phyloP scores from a whole-genome alignment of 2,888 invertebrate genomes.

The Limnephilus rhombicus region DNA sequence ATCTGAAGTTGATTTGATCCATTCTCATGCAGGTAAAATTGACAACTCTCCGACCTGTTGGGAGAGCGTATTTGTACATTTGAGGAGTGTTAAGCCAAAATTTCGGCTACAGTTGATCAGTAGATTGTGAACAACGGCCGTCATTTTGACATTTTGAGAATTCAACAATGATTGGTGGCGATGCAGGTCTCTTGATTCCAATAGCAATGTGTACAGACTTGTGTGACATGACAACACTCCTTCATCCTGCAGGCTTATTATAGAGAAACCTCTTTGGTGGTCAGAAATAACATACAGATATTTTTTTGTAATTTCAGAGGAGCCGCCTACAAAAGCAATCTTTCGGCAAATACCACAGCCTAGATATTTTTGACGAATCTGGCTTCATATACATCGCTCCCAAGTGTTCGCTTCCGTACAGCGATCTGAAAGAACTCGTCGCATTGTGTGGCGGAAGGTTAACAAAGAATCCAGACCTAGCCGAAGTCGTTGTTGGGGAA shows the following conservation, averaged over 20 bases:
- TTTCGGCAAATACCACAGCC: conserved; percentile 78
- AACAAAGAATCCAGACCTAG: conserved; percentile 72
- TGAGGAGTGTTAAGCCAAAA: too few species aligned
- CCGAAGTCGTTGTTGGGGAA: conserved; percentile 78
- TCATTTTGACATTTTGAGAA: too few species aligned
- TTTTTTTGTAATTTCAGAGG: conserved; percentile 72
- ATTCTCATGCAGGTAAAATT: too few species aligned
- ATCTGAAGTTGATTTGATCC: too few species aligned
- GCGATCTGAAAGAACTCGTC: conserved; percentile 79
- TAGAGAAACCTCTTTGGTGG: not conserved
- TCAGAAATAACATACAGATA: not conserved
- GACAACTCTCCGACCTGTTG: too few species aligned
- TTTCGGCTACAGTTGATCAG: too few species aligned
- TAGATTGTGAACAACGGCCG: too few species aligned
- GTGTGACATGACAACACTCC: too few species aligned
- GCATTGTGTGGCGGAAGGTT: conserved; percentile 78
- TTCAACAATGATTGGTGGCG: too few species aligned
- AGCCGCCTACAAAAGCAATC: conserved; percentile 80
- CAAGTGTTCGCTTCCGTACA: conserved; percentile 74
- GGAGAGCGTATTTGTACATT: too few species aligned
- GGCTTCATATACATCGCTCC: conserved; percentile 79
- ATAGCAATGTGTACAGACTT: too few species aligned
- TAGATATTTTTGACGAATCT: conserved; percentile 79
- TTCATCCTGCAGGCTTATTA: not conserved
- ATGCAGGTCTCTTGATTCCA: too few species aligned